Conservation (phyloP, 1,140 invertebrate genomes). For the Cephus cinctus region DNA sequence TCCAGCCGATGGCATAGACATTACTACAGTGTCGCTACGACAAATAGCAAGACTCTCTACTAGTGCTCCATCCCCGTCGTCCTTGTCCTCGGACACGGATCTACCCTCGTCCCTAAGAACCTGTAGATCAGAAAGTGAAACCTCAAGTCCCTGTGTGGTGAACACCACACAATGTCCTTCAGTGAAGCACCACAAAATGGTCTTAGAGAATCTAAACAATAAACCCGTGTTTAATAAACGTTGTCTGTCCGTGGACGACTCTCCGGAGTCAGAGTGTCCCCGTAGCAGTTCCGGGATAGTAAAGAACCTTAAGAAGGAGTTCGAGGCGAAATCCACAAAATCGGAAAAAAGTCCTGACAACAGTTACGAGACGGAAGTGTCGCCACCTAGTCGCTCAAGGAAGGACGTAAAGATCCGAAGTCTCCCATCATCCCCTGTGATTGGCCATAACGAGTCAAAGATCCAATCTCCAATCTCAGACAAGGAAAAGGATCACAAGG, state of each 20-base stretch:
- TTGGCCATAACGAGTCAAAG: conserved; percentile 54
- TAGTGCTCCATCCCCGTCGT: conserved; percentile 64
- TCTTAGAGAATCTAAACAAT: conserved; percentile 59
- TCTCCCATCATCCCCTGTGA: conserved; percentile 63
- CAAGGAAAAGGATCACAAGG: conserved; percentile 42
- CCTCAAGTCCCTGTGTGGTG: conserved; percentile 52
- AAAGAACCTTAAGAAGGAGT: conserved; percentile 80
- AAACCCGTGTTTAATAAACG: conserved; percentile 48
- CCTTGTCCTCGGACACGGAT: conserved; percentile 54
- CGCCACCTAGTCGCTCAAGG: conserved; percentile 26
- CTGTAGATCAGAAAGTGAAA: conserved; percentile 52
- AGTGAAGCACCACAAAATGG: conserved; percentile 62
- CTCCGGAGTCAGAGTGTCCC: conserved; percentile 46
- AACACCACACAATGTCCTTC: conserved; percentile 57
- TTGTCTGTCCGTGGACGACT: conserved; percentile 44
- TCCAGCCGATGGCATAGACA: conserved; percentile 43
- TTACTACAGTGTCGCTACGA: conserved; percentile 28
- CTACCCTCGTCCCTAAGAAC: conserved; percentile 41
- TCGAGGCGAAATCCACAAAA: conserved; percentile 73
- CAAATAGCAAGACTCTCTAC: conserved; percentile 57
- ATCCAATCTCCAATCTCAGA: conserved; percentile 34
- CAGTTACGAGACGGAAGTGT: conserved; percentile 37
- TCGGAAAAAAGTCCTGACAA: conserved; percentile 43
- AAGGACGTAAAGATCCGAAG: conserved; percentile 51
- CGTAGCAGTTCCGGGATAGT: conserved; percentile 65